Evolutionary conservation across 2,888 invertebrate genomes (phyloP).

Genomic region (Mythimna lalbum): DNA sequence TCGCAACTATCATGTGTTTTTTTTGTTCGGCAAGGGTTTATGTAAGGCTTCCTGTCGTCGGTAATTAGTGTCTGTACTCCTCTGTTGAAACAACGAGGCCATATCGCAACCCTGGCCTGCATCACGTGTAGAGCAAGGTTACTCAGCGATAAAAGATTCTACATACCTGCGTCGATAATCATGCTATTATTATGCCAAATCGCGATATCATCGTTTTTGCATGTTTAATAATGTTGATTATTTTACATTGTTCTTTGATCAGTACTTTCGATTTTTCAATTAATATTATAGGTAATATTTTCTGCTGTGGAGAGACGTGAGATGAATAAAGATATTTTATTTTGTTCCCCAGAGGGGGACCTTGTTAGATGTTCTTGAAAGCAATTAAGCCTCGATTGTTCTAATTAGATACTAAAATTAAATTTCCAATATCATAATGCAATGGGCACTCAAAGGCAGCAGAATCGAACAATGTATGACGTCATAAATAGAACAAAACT

Average conservation of each 20-base stretch:
- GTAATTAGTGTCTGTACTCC: slow-evolving; percentile 68
- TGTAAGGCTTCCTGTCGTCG: slow-evolving; percentile 78
- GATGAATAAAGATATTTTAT: slow-evolving; percentile 19
- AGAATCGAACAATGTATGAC: slow-evolving; percentile 67
- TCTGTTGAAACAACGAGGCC: slow-evolving; percentile 58
- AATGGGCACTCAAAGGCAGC: slow-evolving; percentile 38
- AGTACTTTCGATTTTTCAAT: slow-evolving; percentile 16
- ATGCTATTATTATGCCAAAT: slow-evolving; percentile 38
- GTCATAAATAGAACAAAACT: slow-evolving; percentile 76
- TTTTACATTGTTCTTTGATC: slow-evolving; percentile 16
- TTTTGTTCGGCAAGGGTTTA: slow-evolving; percentile 72
- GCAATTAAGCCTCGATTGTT: slow-evolving; percentile 24
- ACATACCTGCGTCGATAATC: slow-evolving; percentile 51
- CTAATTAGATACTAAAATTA: slow-evolving; percentile 37
- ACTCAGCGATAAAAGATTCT: slow-evolving; percentile 62
- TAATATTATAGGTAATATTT: slow-evolving; percentile 3
- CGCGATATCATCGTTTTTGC: slow-evolving; percentile 38
- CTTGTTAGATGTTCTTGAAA: slow-evolving; percentile 24
- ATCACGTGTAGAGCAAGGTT: slow-evolving; percentile 60
- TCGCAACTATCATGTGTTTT: slow-evolving; percentile 56
- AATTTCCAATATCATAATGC: slow-evolving; percentile 26
- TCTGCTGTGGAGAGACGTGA: background rate
- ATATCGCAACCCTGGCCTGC: slow-evolving; percentile 64
- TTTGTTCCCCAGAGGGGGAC: background rate
- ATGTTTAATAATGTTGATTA: slow-evolving; percentile 27